A percentile compares a stretch with the other conserved stretches of the same genome.
phyloP scores from a whole-genome alignment of 2,113 vertebrate genomes.

The Psettodes erumei region DNA sequence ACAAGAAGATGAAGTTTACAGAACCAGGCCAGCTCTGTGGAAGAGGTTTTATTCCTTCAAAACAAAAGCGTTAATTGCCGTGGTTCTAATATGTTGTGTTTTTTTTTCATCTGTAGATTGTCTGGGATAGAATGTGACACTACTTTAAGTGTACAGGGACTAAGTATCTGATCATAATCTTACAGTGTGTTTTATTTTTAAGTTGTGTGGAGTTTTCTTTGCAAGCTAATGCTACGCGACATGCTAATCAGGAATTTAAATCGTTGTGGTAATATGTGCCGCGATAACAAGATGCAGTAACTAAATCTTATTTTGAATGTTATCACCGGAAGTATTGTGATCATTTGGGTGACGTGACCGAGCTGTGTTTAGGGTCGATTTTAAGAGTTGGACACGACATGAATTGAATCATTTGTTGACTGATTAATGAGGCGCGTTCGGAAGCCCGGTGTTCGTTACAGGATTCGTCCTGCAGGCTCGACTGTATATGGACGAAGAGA shows the following conservation, averaged over 20 bases:
- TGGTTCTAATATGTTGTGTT: not conserved
- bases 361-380: too few relatives aligned
- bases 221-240: not conserved
- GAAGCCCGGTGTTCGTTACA: not conserved
- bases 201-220: not conserved
- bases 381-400: not conserved
- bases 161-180: not conserved
- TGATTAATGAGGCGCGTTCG: not conserved
- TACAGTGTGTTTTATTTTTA: not conserved
- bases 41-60: slow-evolving; percentile 24
- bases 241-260: too few relatives aligned
- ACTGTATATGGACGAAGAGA: not conserved
- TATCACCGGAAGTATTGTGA: slow-evolving; percentile 1
- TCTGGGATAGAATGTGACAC: not conserved
- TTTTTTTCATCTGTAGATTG: too few relatives aligned
- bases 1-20: too few relatives aligned
- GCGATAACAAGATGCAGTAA: not conserved
- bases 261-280: too few relatives aligned
- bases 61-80: slow-evolving; percentile 37
- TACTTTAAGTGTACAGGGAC: not conserved
- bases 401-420: not conserved
- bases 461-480: too few relatives aligned
- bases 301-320: not conserved
- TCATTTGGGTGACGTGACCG: not conserved
- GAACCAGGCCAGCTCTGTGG: not conserved